A percentile compares a stretch with the other conserved stretches of the same genome.
phyloP scores from a whole-genome alignment of 2,888 invertebrate species.

The Harpagoxenus sublaevis region DNA sequence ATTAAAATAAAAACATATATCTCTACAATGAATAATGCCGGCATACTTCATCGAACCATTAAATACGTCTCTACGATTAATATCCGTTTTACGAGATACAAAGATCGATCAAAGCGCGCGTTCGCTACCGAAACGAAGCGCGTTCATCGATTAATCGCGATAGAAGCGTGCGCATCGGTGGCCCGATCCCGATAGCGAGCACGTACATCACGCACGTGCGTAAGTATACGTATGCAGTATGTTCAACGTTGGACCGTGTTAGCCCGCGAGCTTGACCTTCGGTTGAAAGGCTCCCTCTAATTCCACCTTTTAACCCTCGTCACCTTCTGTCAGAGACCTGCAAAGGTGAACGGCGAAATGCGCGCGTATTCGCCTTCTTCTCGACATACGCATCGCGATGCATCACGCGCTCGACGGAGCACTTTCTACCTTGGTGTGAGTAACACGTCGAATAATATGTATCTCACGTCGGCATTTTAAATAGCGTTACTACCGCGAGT shows the following conservation, averaged over 20 bases:
- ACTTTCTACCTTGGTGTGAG: slow-evolving; percentile 62
- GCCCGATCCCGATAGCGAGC: background rate
- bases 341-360: slow-evolving; percentile 64
- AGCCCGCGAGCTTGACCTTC: slow-evolving; percentile 54
- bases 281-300: slow-evolving; percentile 60
- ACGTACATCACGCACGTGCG: slow-evolving; percentile 34
- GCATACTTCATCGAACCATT: slow-evolving; percentile 31
- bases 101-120: slow-evolving; percentile 46
- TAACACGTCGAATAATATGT: slow-evolving; percentile 46
- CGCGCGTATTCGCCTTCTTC: slow-evolving; percentile 58
- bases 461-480: slow-evolving; percentile 52
- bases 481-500: slow-evolving; percentile 43
- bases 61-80: slow-evolving; percentile 52
- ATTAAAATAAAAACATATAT: slow-evolving; percentile 13
- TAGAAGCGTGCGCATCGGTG: slow-evolving; percentile 15
- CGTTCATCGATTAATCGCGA: slow-evolving; percentile 51
- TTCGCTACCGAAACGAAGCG: slow-evolving; percentile 48
- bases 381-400: slow-evolving; percentile 42
- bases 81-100: slow-evolving; percentile 46
- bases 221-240: slow-evolving; percentile 34
- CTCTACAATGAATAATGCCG: slow-evolving; percentile 19
- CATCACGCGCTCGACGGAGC: slow-evolving; percentile 43
- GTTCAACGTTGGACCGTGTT: slow-evolving; percentile 12
- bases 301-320: slow-evolving; percentile 74
- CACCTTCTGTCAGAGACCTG: slow-evolving; percentile 50